Conservation (phyloP, 2,797 vertebrate genomes). For the Amazonetta brasiliensis region DNA sequence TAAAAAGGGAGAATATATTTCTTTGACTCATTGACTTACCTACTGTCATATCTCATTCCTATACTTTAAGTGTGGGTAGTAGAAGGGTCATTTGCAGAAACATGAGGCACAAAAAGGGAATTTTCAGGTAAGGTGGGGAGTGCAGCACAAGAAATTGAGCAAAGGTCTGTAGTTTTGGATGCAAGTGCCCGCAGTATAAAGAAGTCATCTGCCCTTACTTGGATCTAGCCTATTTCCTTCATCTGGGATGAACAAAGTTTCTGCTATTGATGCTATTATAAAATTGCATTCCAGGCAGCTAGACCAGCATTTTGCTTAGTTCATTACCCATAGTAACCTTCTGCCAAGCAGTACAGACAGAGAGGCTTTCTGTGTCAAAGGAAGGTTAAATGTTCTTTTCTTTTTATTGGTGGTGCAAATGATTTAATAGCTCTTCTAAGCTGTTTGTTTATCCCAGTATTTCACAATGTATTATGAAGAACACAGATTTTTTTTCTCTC, state of each 20-base stretch:
- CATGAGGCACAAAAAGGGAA: neutral
- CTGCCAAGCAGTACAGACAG: slow-evolving; percentile 15
- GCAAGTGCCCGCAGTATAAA: neutral
- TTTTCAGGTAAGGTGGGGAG: neutral
- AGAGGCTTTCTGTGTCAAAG: slow-evolving; percentile 28
- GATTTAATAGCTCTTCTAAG: slow-evolving; percentile 41
- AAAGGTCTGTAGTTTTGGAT: neutral
- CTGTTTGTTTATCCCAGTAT: slow-evolving; percentile 22
- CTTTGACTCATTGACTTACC: neutral
- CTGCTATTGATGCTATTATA: neutral
- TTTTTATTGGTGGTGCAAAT: slow-evolving; percentile 33
- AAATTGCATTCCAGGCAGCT: neutral
- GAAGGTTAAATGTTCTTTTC: slow-evolving; percentile 35
- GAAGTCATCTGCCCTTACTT: neutral
- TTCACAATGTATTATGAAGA: slow-evolving; percentile 8
- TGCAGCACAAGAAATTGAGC: neutral
- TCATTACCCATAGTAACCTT: neutral
- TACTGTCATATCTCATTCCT: neutral
- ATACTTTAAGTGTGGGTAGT: neutral
- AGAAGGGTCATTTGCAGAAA: neutral
- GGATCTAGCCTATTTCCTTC: neutral
- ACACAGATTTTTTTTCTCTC: neutral
- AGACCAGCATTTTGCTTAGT: neutral
- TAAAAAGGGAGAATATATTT: neutral
- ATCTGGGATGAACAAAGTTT: neutral